Evolutionary conservation across 2,113 vertebrate species (phyloP), one percentile per base, ranked within the genome.

Genomic region (Aramus guarauna): DNA sequence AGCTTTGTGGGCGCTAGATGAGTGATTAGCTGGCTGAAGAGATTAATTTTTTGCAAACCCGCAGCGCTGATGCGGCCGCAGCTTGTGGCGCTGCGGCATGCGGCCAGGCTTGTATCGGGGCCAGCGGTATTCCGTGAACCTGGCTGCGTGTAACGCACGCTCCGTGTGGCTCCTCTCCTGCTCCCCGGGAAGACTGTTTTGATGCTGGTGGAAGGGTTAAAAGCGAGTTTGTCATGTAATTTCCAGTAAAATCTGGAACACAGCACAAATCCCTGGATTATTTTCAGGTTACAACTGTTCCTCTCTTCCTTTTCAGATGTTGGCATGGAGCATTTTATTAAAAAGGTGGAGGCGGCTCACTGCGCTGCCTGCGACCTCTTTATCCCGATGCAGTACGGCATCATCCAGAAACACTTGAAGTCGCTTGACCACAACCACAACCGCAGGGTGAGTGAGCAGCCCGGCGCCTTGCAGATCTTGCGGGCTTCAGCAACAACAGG

Each of bases 311-410:
- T 47, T 48, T 13, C 91, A 99, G 99, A 99, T 7, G 96, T 99
- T 1, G 98, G 99, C 12, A 99, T 99, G 99, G 99, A 99, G 94
- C 99, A 99, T 89, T 99, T 99, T 85, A 98, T 99, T 86, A 98
- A 98, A 94, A 99, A 99, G 96, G 99, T 99, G 84, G 99, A 99
- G 95, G 99, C 99, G 0, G 99, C 99, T 17, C 99, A 99, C 83
- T 99, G 99, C 12, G 98, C 98, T 1, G 99, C 99, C 18, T 99
- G 99, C 36, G 99, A 99, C 95, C 98, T 99, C 13, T 99, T 99
- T 96, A 98, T 99, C 73, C 99, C 99, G 37, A 99, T 99, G 99
- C 99, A 99, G 96, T 98, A 97, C 16, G 98, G 98, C 43, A 97
- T 99, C 85, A 99, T 99, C 95, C 99, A 99, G 97, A 99, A 99